A percentile compares a stretch with the other conserved stretches of the same genome.
These are phyloP conservation scores for Lophius piscatorius DNA, from an alignment of 2,113 vertebrate genomes.

Conservation along the genomic window DNA sequence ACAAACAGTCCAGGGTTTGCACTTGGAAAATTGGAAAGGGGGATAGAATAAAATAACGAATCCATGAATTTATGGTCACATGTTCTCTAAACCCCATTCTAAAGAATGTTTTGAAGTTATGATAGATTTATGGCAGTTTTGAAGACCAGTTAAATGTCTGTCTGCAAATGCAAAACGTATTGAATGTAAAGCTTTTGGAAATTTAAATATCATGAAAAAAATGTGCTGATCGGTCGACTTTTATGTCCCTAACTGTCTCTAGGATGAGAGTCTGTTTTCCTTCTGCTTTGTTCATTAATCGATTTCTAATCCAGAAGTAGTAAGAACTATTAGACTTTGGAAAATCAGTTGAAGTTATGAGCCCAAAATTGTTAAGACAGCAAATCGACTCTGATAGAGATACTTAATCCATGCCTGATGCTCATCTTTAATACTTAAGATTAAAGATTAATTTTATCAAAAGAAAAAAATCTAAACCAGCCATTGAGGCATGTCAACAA, in stretches of 20 bases:
- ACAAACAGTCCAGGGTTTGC: slow-evolving; percentile 4
- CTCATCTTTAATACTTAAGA: neutral
- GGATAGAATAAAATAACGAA: neutral
- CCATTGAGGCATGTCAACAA: neutral
- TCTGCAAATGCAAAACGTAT: too few relatives aligned
- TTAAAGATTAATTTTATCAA: neutral
- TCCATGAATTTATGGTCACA: slow-evolving; percentile 12
- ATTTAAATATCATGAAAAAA: neutral
- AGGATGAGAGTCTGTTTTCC: too few relatives aligned
- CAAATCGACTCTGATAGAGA: neutral
- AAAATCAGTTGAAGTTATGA: neutral
- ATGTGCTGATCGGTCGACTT: neutral
- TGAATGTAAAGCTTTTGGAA: neutral
- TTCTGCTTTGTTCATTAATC: neutral
- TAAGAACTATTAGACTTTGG: neutral
- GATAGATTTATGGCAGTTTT: neutral
- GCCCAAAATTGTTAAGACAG: neutral
- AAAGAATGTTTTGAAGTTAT: neutral
- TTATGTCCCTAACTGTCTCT: too few relatives aligned
- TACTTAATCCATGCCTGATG: neutral
- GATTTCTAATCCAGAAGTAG: neutral
- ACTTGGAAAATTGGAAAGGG: neutral
- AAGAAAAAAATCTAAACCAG: neutral
- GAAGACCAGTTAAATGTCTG: too few relatives aligned
- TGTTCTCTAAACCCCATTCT: neutral